These are phyloP conservation scores for Smutsia gigantea DNA, from an alignment of 2,797 vertebrate species.

Conservation along the genomic window DNA sequence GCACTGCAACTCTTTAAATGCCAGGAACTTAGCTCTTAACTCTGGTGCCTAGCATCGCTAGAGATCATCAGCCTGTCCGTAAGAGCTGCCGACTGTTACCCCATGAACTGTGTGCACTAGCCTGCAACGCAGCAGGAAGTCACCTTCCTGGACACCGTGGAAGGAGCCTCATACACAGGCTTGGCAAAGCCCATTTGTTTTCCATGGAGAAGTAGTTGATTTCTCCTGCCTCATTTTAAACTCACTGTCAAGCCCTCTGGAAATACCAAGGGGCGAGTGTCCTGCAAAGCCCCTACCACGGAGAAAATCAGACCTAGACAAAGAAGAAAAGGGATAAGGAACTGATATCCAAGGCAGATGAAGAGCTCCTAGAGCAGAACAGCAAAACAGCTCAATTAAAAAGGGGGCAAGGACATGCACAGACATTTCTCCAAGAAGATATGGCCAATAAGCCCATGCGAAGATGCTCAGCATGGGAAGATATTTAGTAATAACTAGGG, in stretches of 20 bases:
- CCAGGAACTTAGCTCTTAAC: background rate
- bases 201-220: background rate
- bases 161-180: background rate
- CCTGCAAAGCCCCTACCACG: background rate
- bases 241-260: background rate
- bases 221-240: background rate
- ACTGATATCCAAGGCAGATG: background rate
- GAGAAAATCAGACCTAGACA: background rate
- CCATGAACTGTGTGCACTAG: background rate
- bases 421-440: background rate
- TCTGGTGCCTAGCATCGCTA: background rate
- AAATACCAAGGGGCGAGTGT: background rate
- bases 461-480: background rate
- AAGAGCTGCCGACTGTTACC: background rate
- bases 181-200: background rate
- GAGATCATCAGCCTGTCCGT: background rate
- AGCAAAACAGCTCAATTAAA: background rate
- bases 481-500: background rate
- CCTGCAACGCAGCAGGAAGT: background rate
- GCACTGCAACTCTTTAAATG: slow-evolving; percentile 22
- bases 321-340: background rate
- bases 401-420: background rate
- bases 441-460: background rate
- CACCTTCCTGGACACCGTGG: background rate
- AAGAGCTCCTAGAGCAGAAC: background rate